These are phyloP conservation scores for Atractosteus spatula DNA, from an alignment of 2,113 vertebrate genomes.

Conservation along the genomic window DNA sequence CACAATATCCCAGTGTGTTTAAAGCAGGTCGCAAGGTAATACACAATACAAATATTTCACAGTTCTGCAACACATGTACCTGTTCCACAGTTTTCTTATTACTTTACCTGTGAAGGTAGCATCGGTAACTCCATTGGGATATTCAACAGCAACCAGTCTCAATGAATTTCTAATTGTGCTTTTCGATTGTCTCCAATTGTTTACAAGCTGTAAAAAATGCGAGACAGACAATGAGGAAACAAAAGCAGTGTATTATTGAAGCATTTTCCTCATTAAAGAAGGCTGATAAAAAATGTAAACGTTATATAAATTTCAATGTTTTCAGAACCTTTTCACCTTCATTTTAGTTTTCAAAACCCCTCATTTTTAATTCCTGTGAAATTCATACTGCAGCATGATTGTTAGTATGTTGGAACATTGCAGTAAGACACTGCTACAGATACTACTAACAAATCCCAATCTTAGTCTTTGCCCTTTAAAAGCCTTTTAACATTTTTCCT, in stretches of 20 bases:
- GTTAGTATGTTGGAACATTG: too few species aligned
- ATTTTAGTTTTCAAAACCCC: not conserved
- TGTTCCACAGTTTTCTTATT: not conserved
- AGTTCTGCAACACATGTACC: not conserved
- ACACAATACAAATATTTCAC: not conserved
- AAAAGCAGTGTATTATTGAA: not conserved
- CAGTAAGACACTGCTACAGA: too few species aligned
- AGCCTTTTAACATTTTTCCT: too few species aligned
- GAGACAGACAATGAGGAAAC: not conserved
- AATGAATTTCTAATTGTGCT: not conserved
- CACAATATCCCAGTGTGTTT: too few species aligned
- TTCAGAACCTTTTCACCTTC: too few species aligned
- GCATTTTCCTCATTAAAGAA: too few species aligned
- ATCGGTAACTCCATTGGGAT: constrained; percentile 24
- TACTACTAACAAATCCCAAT: too few species aligned
- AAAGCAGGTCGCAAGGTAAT: too few species aligned
- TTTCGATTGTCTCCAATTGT: constrained; percentile 29
- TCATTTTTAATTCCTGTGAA: not conserved
- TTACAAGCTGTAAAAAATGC: constrained; percentile 33
- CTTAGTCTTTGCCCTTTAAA: too few species aligned
- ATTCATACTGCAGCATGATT: too few species aligned
- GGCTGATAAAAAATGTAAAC: too few species aligned
- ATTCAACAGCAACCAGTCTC: constrained; percentile 25
- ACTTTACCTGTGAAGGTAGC: constrained; percentile 37
- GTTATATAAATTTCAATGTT: too few species aligned